Evolutionary conservation across 2,797 vertebrate genomes (phyloP), one percentile per base, ranked within the genome.

Genomic region (Phoxinus dragarum): DNA sequence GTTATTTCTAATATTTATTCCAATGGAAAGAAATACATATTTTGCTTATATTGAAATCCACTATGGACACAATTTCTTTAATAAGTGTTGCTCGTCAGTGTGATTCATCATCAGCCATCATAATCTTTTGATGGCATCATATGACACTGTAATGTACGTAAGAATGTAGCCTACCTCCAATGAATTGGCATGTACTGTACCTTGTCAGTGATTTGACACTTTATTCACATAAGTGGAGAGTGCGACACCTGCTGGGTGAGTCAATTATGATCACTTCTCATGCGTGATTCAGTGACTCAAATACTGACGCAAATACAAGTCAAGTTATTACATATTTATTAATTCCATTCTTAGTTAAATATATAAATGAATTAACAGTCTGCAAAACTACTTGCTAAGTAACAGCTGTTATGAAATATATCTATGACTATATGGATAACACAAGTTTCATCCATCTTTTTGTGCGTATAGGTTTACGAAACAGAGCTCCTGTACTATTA

Each of bases 221-320:
- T 75, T 21, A 21, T 7, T 82, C 12, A 67, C 31, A 23, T 19
- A 47, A 44, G 23, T 38, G 82, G 6, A 52, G 23, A 76, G 23
- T 19, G 82, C 17, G 73, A 67, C 73, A 54, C 42, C 73, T 84
- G 61, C 61, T 76, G 82, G 47, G 59, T 76, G 23, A 76, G 16
- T 52, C 1, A 42, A 8, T 34, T 52, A 44, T 81, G 4, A 1
- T 6, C 0, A 56, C 47, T 44, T 21, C 2, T 74, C 4, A 10
- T 4, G 27, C 34, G 27, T 38, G 54, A 10, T 17, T 77, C 21
- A 61, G 64, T 56, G 36, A 42, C 49, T 40, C 16, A 34, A 69
- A 59, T 54, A 56, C 38, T 56, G 67, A 42, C 49, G 56, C 52
- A 59, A 42, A 44, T 34, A 52, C 27, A 38, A 12, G 12, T 42